Base-by-base conservation (phyloP, 2,113 vertebrate species). In the Sphaerodactylus townsendi region DNA sequence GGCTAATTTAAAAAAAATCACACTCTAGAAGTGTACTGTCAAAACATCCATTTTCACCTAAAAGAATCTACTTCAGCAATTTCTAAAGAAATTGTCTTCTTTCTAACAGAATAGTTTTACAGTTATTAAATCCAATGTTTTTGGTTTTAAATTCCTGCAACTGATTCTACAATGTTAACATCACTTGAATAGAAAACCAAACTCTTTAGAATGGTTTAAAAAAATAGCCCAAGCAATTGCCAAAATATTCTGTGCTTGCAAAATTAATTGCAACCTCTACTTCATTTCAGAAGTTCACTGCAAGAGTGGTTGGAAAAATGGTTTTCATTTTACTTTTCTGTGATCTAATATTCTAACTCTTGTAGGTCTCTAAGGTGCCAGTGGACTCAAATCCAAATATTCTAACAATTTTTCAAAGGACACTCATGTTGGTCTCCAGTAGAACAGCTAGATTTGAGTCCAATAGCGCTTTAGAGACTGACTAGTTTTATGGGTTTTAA, bases 31-130 rank as follows among this genome's bases (percentile, higher is more conserved):
- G 72, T 86, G 85, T 68, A 69, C 1, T 0, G 39, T 19, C 71
- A 10, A 91, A 90, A 88, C 9, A 75, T 2, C 50, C 19, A 74
- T 88, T 85, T 87, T 39, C 69, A 74, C 13, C 44, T 64, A 72
- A 91, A 73, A 77, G 35, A 50, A 77, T 83, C 81, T 65, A 86
- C 41, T 84, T 89, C 5, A 28, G 14, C 66, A 82, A 76, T 41
- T 82, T 85, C 68, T 50, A 85, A 79, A 85, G 50, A 56, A 86
- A 75, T 56, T 37, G 50, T 37, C 1, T 76, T 84, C 72, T 74
- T 39, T 37, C 23, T 76, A 62, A 79, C 80, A 50, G 35, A 25
- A 81, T 33, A 33, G 21, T 7, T 91, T 92, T 89, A 23, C 1
- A 87, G 6, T 85, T 70, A 68, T 2, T 5, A 78, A 85, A 90